phyloP scores from a whole-genome alignment of 2,888 invertebrate genomes.

The Cantharis lateralis region DNA sequence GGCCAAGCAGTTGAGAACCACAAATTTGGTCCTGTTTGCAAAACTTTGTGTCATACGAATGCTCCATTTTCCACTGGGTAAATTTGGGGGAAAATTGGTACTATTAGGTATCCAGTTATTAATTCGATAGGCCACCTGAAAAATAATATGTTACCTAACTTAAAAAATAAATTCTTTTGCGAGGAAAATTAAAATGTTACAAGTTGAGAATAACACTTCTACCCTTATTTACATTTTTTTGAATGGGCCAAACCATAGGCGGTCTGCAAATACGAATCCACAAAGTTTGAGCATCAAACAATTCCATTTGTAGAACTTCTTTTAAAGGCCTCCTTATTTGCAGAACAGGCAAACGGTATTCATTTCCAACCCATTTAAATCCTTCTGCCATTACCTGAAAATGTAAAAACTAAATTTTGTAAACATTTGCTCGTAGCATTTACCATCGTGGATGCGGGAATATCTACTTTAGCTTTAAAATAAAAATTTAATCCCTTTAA shows the following conservation, averaged over 20 bases:
- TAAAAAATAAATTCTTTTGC: neutral
- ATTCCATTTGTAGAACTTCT: neutral
- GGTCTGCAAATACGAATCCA: neutral
- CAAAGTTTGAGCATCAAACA: neutral
- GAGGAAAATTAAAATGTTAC: neutral
- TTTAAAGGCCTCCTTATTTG: neutral
- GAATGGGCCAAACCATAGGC: conserved; percentile 8
- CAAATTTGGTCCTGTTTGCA: neutral
- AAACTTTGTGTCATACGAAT: neutral
- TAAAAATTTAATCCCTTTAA: neutral
- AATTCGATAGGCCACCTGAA: conserved; percentile 8
- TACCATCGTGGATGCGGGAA: neutral
- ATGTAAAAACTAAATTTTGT: neutral
- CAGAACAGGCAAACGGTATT: neutral
- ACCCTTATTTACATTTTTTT: neutral
- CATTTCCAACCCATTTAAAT: neutral
- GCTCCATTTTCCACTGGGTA: conserved; percentile 11
- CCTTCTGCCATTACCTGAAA: neutral
- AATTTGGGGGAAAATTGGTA: conserved; percentile 6
- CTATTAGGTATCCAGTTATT: conserved; percentile 13
- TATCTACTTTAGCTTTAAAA: neutral
- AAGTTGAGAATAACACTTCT: neutral
- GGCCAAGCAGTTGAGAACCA: neutral
- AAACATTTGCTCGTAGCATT: neutral
- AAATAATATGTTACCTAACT: neutral